Evolutionary conservation across 1,140 invertebrate genomes (phyloP).

Genomic region (Heliconius congener): DNA sequence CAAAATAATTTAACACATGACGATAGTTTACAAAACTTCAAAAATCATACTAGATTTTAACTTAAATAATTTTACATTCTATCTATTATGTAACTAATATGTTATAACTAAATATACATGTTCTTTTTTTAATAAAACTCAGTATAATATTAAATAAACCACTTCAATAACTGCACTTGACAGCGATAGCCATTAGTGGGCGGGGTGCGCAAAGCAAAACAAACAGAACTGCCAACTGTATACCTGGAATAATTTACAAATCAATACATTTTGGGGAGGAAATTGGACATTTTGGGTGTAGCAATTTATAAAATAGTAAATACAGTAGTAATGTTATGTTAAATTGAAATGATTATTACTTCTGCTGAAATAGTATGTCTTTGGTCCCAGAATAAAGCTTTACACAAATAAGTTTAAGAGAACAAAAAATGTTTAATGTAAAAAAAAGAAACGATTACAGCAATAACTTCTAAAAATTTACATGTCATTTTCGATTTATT

Average conservation of each 20-base stretch:
- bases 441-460: no score
- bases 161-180: conserved; percentile 43
- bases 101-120: conserved; percentile 12
- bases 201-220: conserved; percentile 56
- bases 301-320: not conserved
- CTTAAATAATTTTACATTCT: not conserved
- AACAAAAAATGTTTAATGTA: no score
- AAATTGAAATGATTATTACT: not conserved
- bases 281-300: not conserved
- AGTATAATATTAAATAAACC: conserved; percentile 10
- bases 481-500: not conserved
- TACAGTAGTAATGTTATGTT: not conserved
- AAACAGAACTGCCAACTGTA: conserved; percentile 53
- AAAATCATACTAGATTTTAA: not conserved
- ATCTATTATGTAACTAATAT: conserved; percentile 11
- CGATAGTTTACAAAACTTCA: not conserved
- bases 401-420: no score
- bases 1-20: conserved; percentile 10
- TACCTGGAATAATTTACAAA: conserved; percentile 22
- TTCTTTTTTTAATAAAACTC: conserved; percentile 12
- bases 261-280: conserved; percentile 13
- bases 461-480: not conserved
- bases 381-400: no score
- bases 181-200: conserved; percentile 62
- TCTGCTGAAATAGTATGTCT: not conserved